These are phyloP conservation scores for Caerostris extrusa DNA, from an alignment of 1,140 invertebrate species.

Conservation along the genomic window DNA sequence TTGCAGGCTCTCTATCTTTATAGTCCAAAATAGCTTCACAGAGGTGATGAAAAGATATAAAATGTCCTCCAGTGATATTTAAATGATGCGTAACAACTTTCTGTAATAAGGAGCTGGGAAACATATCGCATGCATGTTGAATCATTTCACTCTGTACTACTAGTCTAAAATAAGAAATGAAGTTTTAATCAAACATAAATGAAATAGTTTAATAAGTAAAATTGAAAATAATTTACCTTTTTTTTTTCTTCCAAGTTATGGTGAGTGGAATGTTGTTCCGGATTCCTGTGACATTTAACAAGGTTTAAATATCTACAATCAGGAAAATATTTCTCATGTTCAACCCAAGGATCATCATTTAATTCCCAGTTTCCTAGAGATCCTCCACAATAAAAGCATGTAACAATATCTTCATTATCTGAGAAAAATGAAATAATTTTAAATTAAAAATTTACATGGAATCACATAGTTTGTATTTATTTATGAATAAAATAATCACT, in stretches of 20 bases:
- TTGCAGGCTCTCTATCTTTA: background rate
- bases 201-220: too few relatives aligned
- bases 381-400: constrained; percentile 93
- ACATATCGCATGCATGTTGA: constrained; percentile 47
- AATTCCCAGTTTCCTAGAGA: constrained; percentile 93
- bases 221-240: background rate
- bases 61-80: background rate
- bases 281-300: background rate
- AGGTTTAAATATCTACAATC: constrained; percentile 88
- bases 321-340: constrained; percentile 92
- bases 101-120: constrained; percentile 24
- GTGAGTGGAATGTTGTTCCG: background rate
- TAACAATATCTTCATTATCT: constrained; percentile 89
- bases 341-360: constrained; percentile 91
- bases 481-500: too few relatives aligned
- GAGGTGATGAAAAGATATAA: constrained; percentile 37
- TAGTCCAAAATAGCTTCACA: constrained; percentile 43
- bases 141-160: background rate
- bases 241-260: too few relatives aligned
- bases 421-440: constrained; percentile 45
- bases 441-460: too few relatives aligned
- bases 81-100: constrained; percentile 7
- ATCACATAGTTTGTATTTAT: too few relatives aligned
- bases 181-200: too few relatives aligned
- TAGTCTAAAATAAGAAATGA: background rate